Evolutionary conservation across 2,888 invertebrate genomes (phyloP).

Genomic region (Helicoverpa assulta): DNA sequence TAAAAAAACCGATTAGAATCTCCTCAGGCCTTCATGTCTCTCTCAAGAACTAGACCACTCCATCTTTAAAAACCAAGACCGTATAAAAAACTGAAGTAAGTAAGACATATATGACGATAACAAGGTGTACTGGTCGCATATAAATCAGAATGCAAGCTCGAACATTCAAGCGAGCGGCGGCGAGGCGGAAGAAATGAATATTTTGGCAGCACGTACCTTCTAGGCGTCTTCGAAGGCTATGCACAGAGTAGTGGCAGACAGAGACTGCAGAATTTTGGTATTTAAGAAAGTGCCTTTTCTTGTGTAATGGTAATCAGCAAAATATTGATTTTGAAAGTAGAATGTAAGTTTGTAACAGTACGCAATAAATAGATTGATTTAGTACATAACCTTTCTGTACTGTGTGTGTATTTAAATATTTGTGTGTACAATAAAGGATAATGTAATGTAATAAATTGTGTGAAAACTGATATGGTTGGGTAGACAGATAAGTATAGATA

Average conservation of each 20-base stretch:
- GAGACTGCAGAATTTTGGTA: constrained; percentile 9
- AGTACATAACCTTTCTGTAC: no score
- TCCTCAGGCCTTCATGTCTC: not conserved
- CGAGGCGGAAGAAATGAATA: constrained; percentile 80
- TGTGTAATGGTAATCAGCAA: no score
- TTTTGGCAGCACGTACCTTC: constrained; percentile 74
- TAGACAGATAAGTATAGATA: no score
- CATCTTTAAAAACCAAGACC: constrained; percentile 20
- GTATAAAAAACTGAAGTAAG: constrained; percentile 30
- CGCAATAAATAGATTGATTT: no score
- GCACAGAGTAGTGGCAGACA: constrained; percentile 37
- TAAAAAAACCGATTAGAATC: not conserved
- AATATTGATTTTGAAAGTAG: no score
- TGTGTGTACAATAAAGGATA: no score
- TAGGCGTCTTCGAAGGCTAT: constrained; percentile 67
- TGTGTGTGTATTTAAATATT: no score
- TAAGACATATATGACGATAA: constrained; percentile 52
- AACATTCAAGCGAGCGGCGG: constrained; percentile 66
- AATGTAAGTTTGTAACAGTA: no score
- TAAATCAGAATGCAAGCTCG: constrained; percentile 61
- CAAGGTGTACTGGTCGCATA: constrained; percentile 42
- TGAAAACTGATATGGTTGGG: no score
- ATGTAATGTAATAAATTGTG: no score
- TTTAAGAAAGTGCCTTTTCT: no score
- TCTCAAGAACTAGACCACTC: constrained; percentile 36